Evolutionary conservation across 2,888 invertebrate species (phyloP), one percentile per base, ranked within the genome.

Genomic region (Ochropleura leucogaster): DNA sequence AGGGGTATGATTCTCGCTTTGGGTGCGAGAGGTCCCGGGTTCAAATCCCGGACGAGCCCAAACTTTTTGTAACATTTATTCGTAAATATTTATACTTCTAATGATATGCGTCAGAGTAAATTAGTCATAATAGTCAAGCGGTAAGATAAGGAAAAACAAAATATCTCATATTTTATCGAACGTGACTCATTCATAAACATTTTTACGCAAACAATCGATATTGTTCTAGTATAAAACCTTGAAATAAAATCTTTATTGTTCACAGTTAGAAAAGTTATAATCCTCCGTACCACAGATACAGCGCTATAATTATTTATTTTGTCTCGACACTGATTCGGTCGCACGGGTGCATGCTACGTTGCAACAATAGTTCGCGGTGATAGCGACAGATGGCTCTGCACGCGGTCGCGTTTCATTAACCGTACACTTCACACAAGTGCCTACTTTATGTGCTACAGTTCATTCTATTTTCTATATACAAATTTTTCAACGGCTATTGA

Each of bases 1-100:
- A 96, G 96, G 96, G 96, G 96, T 96, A 96, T 96, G 96, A 96
- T 96, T 96, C 94, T 96, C 96, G 96, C 96, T 96, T 96, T 94
- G 96, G 96, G 96, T 96, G 96, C 96, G 96, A 96, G 96, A 96
- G 96, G 96, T 96, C 96, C 96, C 96, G 96, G 96, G 96, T 96
- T 96, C 96, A 96, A 96, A 96, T 96, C 96, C 96, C 96, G 96
- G 96, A 96, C 96, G 96, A 96, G 96, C 96, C 96, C 96, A 84
- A 78, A 7, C 10, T 75, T 77, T 80, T 84, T 68, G 68, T 53
- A 18, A 4, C 5, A 46, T 60, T 57, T 55, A 4, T 12, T 63
- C 10, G 3, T 5, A 10, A 74, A 40, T 7, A 4, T 10, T n/a
- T 9, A 9, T 7, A 55, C 8, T 55, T 60, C 8, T 44, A 47